phyloP scores from a whole-genome alignment of 2,113 vertebrate species.

The Phylloscopus whistleri region DNA sequence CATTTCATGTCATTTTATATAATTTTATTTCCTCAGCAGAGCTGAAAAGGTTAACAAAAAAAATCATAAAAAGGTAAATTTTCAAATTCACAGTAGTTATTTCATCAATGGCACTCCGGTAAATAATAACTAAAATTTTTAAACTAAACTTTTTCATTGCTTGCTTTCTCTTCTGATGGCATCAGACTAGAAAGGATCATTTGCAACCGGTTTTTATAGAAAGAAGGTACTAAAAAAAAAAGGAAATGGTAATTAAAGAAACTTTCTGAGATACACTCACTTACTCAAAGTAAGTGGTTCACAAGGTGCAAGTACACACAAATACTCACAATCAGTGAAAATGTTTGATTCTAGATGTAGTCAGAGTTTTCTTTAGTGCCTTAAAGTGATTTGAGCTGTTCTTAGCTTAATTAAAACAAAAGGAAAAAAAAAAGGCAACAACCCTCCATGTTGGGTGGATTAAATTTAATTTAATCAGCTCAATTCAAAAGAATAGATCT shows the following conservation, averaged over 20 bases:
- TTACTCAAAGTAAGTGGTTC: slow-evolving; percentile 30
- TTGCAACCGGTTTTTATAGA: not conserved
- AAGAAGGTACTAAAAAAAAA: not conserved
- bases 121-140: not conserved
- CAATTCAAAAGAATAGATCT: not conserved
- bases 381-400: not conserved
- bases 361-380: fast-evolving
- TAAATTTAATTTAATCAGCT: not conserved
- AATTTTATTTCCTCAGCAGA: not conserved
- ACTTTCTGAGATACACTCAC: not conserved
- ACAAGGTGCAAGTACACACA: not conserved
- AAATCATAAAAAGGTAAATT: not conserved
- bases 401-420: not conserved
- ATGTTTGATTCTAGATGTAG: not conserved
- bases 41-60: not conserved
- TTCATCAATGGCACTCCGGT: not conserved
- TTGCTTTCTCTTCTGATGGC: not conserved
- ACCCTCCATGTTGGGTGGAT: fast-evolving
- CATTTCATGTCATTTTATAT: not conserved
- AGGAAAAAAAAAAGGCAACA: not conserved
- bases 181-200: not conserved
- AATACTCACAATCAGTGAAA: not conserved
- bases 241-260: not conserved
- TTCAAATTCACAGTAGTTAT: slow-evolving; percentile 8
- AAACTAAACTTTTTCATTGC: not conserved